Conservation (phyloP, 2,888 invertebrate species). For the Aporophyla lueneburgensis region DNA sequence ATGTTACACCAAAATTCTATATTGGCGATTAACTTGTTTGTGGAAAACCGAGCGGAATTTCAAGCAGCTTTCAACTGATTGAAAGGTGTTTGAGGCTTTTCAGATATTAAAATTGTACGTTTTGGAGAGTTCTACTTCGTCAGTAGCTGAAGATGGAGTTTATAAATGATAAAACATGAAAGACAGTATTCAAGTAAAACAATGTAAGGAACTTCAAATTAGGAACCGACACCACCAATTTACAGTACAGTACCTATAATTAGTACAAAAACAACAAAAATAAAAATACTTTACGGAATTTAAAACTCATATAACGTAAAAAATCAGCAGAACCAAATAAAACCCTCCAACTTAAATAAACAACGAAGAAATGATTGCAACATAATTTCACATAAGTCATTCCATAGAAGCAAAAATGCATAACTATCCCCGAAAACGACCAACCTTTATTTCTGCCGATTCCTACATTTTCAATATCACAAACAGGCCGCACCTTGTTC, state of each 20-base stretch:
- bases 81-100: slow-evolving; percentile 35
- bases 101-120: slow-evolving; percentile 24
- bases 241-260: too few species aligned
- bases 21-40: slow-evolving; percentile 48
- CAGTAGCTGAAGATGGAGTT: background rate
- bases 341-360: background rate
- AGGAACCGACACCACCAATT: too few species aligned
- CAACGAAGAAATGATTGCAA: background rate
- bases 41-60: slow-evolving; percentile 40
- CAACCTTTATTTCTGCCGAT: slow-evolving; percentile 31
- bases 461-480: slow-evolving; percentile 56
- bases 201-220: too few species aligned
- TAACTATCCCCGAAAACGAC: background rate
- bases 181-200: too few species aligned
- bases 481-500: slow-evolving; percentile 60
- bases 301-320: too few species aligned
- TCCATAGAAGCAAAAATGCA: slow-evolving; percentile 1
- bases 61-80: slow-evolving; percentile 56
- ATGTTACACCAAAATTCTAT: slow-evolving; percentile 56
- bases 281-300: too few species aligned
- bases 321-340: background rate
- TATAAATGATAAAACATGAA: background rate
- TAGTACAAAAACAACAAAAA: too few species aligned
- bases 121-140: slow-evolving; percentile 16
- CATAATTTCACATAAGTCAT: background rate